Base-by-base conservation (phyloP, 2,113 vertebrate genomes). In the Campylorhamphus procurvoides region DNA sequence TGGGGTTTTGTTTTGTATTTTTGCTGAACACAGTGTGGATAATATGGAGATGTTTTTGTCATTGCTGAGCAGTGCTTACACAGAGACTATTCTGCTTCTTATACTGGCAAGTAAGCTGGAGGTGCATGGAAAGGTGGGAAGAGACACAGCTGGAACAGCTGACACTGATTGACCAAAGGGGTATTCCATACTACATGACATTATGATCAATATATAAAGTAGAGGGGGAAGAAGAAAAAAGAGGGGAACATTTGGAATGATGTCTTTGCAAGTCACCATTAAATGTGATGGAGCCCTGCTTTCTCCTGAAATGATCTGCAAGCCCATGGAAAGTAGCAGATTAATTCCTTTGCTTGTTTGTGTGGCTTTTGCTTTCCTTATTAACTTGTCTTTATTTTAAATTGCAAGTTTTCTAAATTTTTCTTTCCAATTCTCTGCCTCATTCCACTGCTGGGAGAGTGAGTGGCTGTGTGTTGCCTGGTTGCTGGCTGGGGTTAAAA, bases 221-320 rank as follows among this genome's bases (percentile, higher is more conserved):
- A 14, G 11, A 59, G 27, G 6, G 11, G 6, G 27, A 18, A 37
- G 42, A 76, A 59, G 24, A 50, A 86, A 68, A 11, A 33, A 27
- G 46, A 33, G 6, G 68, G 22, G 33, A 52, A 69, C 0, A 0
- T 44, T 60, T 33, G 53, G 46, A 69, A 7, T 7, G 6, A 18
- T 9, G 53, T 52, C 27, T 68, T 59, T 17, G 25, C 4, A 18
- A 67, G 14, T 44, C 37, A 52, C 37, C 17, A 13, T 27, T 27
- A 52, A 17, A 18, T 31, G 33, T 18, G 53, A 23, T 52, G 46
- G 63, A 69, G 33, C 12, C 33, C 27, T 37, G 22, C 37, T 18
- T 46, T 60, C 33, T 9, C 52, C 33, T n/a, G n/a, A 44, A 6
- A 27, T 59, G 20, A 68, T 37, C 7, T 44, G 11, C 31, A 13